These are phyloP conservation scores for Aselliscus stoliczkanus DNA, from an alignment of 2,797 vertebrate species.

Conservation along the genomic window DNA sequence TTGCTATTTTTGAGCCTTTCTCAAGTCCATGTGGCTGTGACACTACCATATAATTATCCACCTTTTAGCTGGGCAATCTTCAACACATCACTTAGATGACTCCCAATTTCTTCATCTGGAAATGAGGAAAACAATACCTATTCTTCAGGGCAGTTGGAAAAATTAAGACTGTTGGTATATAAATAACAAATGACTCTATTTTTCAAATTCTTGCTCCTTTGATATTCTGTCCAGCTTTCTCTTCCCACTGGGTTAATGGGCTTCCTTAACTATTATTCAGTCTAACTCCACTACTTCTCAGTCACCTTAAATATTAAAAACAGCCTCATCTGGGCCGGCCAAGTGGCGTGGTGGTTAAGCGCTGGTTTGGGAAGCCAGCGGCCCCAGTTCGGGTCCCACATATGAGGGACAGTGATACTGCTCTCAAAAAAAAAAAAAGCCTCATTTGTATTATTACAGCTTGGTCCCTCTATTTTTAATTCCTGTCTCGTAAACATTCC, in stretches of 20 bases:
- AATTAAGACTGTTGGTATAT: neutral
- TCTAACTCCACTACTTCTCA: neutral
- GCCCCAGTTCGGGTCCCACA: no score
- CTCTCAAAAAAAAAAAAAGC: no score
- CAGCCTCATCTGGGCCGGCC: neutral
- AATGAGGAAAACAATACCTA: neutral
- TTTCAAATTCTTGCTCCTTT: neutral
- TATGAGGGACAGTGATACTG: no score
- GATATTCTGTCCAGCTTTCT: neutral
- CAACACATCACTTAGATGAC: neutral
- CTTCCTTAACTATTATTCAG: neutral
- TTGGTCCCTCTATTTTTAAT: neutral
- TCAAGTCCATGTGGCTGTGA: neutral
- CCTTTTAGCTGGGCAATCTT: neutral
- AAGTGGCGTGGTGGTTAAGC: no score
- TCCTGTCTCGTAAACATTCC: neutral
- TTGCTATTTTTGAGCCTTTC: neutral
- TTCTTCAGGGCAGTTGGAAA: neutral
- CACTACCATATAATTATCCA: neutral
- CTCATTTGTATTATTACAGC: neutral
- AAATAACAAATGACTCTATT: neutral
- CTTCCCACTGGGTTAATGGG: neutral
- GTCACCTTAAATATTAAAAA: neutral
- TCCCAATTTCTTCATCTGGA: neutral
- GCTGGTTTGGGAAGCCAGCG: no score